phyloP scores from a whole-genome alignment of 2,888 invertebrate genomes.

The Aporophyla lueneburgensis region DNA sequence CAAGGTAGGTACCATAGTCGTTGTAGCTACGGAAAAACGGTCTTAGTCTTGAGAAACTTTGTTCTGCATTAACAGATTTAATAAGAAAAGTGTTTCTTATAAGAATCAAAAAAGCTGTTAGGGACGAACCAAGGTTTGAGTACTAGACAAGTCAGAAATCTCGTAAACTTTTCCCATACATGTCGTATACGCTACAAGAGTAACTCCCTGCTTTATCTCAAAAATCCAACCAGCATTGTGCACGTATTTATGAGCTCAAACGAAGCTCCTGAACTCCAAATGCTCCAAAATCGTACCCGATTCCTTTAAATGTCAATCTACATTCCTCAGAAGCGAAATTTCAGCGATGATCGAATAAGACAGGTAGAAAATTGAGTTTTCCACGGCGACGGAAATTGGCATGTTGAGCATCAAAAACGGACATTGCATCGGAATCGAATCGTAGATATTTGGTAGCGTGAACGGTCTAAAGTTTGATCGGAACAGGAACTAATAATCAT shows the following conservation, averaged over 20 bases:
- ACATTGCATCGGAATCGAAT: constrained; percentile 42
- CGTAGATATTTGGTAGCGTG: constrained; percentile 6
- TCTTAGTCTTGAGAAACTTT: no score
- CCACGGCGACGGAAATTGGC: constrained; percentile 7
- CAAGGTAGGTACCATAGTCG: background rate
- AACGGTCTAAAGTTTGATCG: background rate
- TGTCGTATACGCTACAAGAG: no score
- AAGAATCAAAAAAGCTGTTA: background rate
- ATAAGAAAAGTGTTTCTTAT: background rate
- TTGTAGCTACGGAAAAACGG: background rate
- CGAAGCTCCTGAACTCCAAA: background rate
- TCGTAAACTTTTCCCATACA: background rate
- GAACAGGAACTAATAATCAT: background rate
- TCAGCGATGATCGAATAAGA: constrained; percentile 36
- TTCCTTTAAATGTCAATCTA: constrained; percentile 5
- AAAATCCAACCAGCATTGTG: background rate
- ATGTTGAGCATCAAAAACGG: constrained; percentile 20
- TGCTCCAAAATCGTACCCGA: background rate
- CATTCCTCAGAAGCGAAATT: background rate
- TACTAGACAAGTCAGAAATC: background rate
- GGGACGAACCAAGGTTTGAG: background rate
- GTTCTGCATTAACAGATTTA: background rate
- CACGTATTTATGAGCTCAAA: background rate
- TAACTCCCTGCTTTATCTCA: background rate
- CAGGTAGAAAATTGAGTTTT: constrained; percentile 38